Evolutionary conservation across 1,140 invertebrate genomes (phyloP).

Genomic region (Drosophila simulans): DNA sequence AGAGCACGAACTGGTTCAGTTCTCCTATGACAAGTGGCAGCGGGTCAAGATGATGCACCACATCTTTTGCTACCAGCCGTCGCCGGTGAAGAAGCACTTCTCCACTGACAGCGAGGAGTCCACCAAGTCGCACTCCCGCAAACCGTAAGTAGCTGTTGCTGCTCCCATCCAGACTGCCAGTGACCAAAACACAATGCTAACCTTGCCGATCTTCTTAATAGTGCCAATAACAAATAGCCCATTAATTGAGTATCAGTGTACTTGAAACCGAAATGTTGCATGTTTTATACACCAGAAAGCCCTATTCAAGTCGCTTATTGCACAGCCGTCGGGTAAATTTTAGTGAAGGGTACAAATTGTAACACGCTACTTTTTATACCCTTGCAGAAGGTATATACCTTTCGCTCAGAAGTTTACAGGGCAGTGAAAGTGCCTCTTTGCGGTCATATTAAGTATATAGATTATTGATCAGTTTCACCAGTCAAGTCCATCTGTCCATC

Average conservation of each 20-base stretch:
- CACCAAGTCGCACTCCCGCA: constrained; percentile 78
- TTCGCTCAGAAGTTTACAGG: too few species aligned
- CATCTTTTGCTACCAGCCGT: constrained; percentile 94
- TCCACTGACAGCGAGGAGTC: constrained; percentile 88
- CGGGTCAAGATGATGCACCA: constrained; percentile 94
- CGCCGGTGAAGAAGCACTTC: constrained; percentile 91
- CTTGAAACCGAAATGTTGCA: constrained; percentile 16
- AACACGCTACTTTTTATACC: too few species aligned
- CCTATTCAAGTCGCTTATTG: background rate
- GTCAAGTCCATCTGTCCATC: too few species aligned
- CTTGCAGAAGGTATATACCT: too few species aligned
- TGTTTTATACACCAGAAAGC: constrained; percentile 19
- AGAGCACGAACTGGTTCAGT: constrained; percentile 92
- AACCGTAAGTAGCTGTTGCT: constrained; percentile 85
- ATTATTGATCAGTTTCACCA: too few species aligned
- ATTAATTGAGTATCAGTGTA: constrained; percentile 9
- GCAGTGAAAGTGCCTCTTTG: too few species aligned
- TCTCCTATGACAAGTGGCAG: constrained; percentile 93
- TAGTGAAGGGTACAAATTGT: background rate
- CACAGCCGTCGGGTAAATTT: background rate
- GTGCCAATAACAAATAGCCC: background rate
- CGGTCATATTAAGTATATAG: too few species aligned
- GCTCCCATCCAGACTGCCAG: constrained; percentile 6
- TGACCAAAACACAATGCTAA: constrained; percentile 13
- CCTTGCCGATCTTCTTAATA: constrained; percentile 3